Conservation (phyloP, 2,797 vertebrate genomes). For the Anabas testudineus region DNA sequence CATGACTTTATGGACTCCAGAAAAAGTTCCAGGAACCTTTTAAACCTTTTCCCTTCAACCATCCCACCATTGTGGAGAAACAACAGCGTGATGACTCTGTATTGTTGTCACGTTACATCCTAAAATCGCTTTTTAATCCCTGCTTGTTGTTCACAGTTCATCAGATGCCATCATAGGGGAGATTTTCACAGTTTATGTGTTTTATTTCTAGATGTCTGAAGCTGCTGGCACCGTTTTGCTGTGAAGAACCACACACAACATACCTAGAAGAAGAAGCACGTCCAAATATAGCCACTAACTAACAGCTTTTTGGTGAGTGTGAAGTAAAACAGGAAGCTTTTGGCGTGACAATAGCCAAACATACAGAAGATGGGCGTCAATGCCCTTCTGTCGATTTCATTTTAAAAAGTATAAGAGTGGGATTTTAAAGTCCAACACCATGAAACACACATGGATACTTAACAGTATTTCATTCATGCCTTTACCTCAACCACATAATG, state of each 20-base stretch:
- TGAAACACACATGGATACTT: conserved; percentile 34
- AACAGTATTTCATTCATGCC: conserved; percentile 27
- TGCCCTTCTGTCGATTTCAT: neutral
- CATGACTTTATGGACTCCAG: no score
- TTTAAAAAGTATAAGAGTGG: conserved; percentile 5
- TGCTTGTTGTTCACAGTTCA: conserved; percentile 3
- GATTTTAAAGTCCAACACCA: conserved; percentile 29
- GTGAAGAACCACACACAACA: conserved; percentile 4
- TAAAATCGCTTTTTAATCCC: neutral
- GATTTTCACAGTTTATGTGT: neutral
- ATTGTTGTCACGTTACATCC: neutral
- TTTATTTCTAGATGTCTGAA: neutral
- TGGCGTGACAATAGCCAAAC: conserved; percentile 2
- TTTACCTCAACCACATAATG: conserved; percentile 51
- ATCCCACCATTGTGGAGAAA: neutral
- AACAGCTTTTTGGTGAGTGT: neutral
- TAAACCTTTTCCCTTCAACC: no score
- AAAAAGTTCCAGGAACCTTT: no score
- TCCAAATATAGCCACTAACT: neutral
- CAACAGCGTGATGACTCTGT: neutral
- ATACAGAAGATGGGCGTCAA: conserved; percentile 6
- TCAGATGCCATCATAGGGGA: neutral
- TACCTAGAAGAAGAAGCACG: neutral
- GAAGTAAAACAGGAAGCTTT: neutral
- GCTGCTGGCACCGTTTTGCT: neutral